Conservation (phyloP, 2,888 invertebrate genomes). For the Chydorus sphaericus region DNA sequence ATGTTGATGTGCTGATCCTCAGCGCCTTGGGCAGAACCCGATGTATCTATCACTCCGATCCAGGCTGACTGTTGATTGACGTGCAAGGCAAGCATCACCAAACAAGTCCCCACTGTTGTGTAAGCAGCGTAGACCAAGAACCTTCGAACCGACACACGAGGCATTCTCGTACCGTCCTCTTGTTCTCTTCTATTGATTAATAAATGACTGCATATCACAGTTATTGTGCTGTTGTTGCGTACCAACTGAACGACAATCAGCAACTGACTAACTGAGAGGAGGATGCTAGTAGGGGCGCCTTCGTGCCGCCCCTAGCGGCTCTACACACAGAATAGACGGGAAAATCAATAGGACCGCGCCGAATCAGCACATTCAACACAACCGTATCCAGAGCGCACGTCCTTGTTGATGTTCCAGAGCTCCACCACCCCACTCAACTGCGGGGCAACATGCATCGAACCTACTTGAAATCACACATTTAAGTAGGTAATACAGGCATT, state of each 20-base stretch:
- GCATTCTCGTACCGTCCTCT: slow-evolving; percentile 11
- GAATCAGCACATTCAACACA: too few species aligned
- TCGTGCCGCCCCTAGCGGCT: neutral
- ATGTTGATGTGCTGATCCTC: neutral
- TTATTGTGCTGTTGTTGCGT: neutral
- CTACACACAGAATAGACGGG: too few species aligned
- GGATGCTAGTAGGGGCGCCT: neutral
- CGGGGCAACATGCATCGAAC: too few species aligned
- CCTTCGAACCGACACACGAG: slow-evolving; percentile 9
- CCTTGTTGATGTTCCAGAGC: too few species aligned
- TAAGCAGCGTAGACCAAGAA: slow-evolving; percentile 8
- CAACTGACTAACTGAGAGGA: neutral
- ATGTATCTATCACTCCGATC: neutral
- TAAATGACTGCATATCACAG: neutral
- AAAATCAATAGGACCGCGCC: slow-evolving; percentile 2
- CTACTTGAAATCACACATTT: too few species aligned
- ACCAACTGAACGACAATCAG: neutral
- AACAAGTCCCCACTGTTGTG: slow-evolving; percentile 4
- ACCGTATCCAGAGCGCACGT: too few species aligned
- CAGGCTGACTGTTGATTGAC: slow-evolving; percentile 7
- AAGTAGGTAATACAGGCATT: too few species aligned
- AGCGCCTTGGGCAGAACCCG: neutral
- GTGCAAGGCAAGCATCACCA: slow-evolving; percentile 12
- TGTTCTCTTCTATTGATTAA: too few species aligned
- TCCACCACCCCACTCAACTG: too few species aligned